These are phyloP conservation scores for Lepus europaeus DNA, from an alignment of 2,113 vertebrate genomes.

Conservation along the genomic window DNA sequence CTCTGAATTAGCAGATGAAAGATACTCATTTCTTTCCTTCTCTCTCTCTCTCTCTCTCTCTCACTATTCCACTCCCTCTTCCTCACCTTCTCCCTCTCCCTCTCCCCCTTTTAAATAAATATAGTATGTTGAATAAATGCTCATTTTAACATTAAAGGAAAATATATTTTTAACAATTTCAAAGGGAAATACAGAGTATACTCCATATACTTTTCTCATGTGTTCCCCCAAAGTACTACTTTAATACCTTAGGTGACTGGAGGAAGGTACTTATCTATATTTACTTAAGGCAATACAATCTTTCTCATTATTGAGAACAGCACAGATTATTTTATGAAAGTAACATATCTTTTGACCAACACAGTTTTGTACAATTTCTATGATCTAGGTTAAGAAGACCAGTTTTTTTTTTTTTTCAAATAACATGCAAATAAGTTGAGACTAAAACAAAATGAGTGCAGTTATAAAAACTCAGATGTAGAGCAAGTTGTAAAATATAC, in stretches of 20 bases:
- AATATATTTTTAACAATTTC: not conserved
- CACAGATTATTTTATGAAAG: not conserved
- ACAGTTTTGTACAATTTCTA: not conserved
- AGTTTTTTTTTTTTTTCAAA: not conserved
- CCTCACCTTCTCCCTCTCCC: no score
- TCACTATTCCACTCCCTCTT: no score
- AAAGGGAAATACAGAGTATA: not conserved
- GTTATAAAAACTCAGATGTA: slow-evolving; percentile 17
- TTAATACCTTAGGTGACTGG: not conserved
- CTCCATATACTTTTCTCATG: not conserved
- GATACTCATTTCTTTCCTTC: no score
- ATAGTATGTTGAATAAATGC: not conserved
- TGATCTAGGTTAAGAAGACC: not conserved
- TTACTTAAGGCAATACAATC: not conserved
- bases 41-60: no score
- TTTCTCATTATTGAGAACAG: not conserved
- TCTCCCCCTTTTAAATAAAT: no score
- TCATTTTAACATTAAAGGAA: slow-evolving; percentile 20
- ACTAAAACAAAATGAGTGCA: slow-evolving; percentile 23
- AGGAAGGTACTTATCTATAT: not conserved
- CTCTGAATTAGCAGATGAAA: no score
- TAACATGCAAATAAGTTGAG: not conserved
- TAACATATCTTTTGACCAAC: not conserved
- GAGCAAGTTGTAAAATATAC: slow-evolving; percentile 15
- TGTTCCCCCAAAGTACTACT: not conserved